A percentile compares a stretch with the other conserved stretches of the same genome.
phyloP scores from a whole-genome alignment of 2,113 vertebrate species.

The Scopus umbretta region DNA sequence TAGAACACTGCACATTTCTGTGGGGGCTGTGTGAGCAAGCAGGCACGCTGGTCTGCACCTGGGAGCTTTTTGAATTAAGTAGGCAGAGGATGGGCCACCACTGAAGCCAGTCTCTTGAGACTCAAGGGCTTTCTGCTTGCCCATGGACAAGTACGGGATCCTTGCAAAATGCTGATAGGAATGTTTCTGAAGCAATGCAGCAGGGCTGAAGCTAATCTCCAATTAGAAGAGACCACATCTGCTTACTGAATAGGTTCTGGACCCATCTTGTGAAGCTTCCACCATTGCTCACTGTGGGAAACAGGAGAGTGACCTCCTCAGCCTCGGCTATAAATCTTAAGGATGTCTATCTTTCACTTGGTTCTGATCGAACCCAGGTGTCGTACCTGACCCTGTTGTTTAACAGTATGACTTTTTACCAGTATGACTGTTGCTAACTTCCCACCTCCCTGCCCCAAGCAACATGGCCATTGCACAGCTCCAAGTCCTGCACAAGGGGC shows the following conservation, averaged over 20 bases:
- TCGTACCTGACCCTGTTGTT: background rate
- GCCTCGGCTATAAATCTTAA: background rate
- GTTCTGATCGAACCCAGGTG: background rate
- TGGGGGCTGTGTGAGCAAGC: background rate
- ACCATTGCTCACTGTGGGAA: background rate
- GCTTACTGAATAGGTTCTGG: background rate
- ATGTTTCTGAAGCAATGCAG: background rate
- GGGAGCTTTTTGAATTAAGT: background rate
- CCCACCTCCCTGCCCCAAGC: background rate
- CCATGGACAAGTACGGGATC: background rate
- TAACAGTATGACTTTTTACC: background rate
- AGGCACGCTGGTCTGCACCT: fast-evolving
- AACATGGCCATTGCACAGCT: background rate
- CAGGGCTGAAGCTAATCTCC: background rate
- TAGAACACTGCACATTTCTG: background rate
- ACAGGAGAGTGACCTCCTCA: background rate
- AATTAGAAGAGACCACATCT: background rate
- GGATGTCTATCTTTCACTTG: background rate
- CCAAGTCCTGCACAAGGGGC: background rate
- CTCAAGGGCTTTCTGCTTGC: background rate
- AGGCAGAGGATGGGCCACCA: background rate
- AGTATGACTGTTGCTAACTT: background rate
- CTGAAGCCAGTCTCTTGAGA: background rate
- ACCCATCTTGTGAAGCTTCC: background rate
- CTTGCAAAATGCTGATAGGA: background rate